Percentiles rank a stretch among this genome's conserved stretches.
Conservation (phyloP, 2,888 invertebrate species). For the Protula sp. region DNA sequence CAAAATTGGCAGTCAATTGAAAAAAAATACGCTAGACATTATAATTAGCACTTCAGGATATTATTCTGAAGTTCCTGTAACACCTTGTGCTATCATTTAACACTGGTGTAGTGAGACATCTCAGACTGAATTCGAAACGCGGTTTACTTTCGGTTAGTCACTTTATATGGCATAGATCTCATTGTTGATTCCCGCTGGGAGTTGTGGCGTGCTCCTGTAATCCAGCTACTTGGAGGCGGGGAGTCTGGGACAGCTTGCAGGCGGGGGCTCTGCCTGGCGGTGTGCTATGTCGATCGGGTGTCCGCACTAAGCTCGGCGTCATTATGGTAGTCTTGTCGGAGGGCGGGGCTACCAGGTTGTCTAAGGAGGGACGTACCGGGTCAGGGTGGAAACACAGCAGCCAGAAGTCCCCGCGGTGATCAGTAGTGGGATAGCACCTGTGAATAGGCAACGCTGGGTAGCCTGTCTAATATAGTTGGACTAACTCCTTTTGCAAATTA, state of each 20-base stretch:
- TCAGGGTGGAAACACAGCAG: constrained; percentile 99
- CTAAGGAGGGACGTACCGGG: constrained; percentile 97
- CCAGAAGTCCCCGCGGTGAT: constrained; percentile 98
- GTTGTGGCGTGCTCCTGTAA: constrained; percentile 96
- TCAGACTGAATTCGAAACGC: no score
- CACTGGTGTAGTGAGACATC: no score
- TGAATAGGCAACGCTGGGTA: constrained; percentile 76
- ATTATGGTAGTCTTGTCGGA: constrained; percentile 89
- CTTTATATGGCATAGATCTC: neutral
- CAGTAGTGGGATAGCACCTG: constrained; percentile 98
- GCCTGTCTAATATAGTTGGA: constrained; percentile 77
- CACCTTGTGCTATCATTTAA: no score
- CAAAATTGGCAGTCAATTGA: no score
- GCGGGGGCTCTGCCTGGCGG: constrained; percentile 68
- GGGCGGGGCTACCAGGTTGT: constrained; percentile 78
- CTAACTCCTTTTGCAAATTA: constrained; percentile 71
- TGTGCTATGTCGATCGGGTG: constrained; percentile 76
- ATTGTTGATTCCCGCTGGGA: constrained; percentile 66
- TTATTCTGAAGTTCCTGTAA: no score
- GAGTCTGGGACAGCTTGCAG: constrained; percentile 88
- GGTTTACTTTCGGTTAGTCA: no score
- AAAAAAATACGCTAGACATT: no score
- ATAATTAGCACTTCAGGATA: no score
- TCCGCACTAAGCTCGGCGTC: constrained; percentile 93
- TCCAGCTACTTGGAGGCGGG: constrained; percentile 92